Evolutionary conservation across 2,888 invertebrate genomes (phyloP), one percentile per base, ranked within the genome.

Genomic region (Cerastoderma edule): DNA sequence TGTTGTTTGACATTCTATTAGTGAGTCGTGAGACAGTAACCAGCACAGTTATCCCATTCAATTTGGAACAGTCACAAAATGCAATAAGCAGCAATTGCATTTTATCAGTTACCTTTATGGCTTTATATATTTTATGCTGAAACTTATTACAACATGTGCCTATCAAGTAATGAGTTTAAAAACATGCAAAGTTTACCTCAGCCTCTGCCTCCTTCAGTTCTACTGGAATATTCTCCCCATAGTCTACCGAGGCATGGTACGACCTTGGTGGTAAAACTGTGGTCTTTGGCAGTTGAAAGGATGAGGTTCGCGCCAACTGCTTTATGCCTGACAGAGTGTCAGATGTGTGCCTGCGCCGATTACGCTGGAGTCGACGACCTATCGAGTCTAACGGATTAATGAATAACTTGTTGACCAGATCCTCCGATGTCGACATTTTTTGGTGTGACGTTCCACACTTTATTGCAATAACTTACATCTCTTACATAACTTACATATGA

Each of bases 391-490:
- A 66, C 1, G 84, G 84, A 48, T 54, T 79, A 5, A 80, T 56
- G 50, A 84, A 67, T 35, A 80, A 60, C 57, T 77, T 79, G 46
- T 80, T 72, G 33, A 83, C 66, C 35, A 80, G 67, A 63, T 80
- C 83, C 46, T 74, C 83, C n/a, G 84, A 77, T 19, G 83, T 81
- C 46, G 83, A 63, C 83, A 83, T 83, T 27, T 30, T 75, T n/a
- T n/a, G n/a, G n/a, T n/a, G n/a, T n/a, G n/a, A n/a, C n/a, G n/a
- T n/a, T n/a, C n/a, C n/a, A n/a, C n/a, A n/a, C n/a, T n/a, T n/a
- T n/a, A n/a, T n/a, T n/a, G n/a, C n/a, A n/a, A n/a, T n/a, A n/a
- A n/a, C n/a, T n/a, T n/a, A n/a, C n/a, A n/a, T n/a, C n/a, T n/a
- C n/a, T n/a, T n/a, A n/a, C n/a, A n/a, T n/a, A n/a, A n/a, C n/a